Percentiles rank a stretch among this genome's conserved stretches.
Conservation (phyloP, 2,888 invertebrate genomes). For the Orthonevra nobilis region DNA sequence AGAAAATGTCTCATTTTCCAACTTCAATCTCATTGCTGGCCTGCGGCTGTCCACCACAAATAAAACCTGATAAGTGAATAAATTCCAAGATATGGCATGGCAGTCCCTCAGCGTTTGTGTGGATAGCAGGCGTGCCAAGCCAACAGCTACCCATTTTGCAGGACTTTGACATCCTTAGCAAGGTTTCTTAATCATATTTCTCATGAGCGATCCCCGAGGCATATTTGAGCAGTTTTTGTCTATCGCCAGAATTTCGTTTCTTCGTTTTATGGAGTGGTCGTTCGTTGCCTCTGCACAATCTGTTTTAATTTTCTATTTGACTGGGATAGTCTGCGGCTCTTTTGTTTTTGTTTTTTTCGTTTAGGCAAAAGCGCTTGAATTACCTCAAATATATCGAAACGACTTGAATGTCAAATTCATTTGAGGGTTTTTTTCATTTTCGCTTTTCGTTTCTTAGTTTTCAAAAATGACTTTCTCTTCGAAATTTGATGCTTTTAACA, state of each 20-base stretch:
- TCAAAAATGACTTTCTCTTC: constrained; percentile 12
- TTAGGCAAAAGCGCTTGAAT: constrained; percentile 10
- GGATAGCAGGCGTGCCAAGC: constrained; percentile 6
- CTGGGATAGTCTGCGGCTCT: constrained; percentile 1
- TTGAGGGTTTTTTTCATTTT: constrained; percentile 2
- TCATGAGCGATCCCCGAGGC: constrained; percentile 38
- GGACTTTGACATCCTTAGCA: constrained; percentile 12
- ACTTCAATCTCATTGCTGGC: constrained; percentile 25
- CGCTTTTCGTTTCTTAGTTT: constrained; percentile 1
- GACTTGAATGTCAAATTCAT: constrained; percentile 11
- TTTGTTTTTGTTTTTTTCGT: neutral
- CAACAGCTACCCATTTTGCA: neutral
- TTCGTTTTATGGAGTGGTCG: neutral
- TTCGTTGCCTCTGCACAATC: constrained; percentile 8
- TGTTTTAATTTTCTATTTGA: constrained; percentile 51
- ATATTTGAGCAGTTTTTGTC: constrained; percentile 43
- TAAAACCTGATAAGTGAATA: constrained; percentile 42
- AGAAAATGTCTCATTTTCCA: constrained; percentile 26
- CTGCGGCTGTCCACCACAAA: constrained; percentile 21
- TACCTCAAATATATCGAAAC: constrained; percentile 4
- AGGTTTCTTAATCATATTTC: constrained; percentile 43
- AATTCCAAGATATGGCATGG: constrained; percentile 5
- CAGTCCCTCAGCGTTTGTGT: neutral
- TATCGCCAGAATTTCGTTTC: constrained; percentile 24
- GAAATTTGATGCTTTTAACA: constrained; percentile 23